These are phyloP conservation scores for Amazona ochrocephala DNA, from an alignment of 2,797 vertebrate species.

Conservation along the genomic window DNA sequence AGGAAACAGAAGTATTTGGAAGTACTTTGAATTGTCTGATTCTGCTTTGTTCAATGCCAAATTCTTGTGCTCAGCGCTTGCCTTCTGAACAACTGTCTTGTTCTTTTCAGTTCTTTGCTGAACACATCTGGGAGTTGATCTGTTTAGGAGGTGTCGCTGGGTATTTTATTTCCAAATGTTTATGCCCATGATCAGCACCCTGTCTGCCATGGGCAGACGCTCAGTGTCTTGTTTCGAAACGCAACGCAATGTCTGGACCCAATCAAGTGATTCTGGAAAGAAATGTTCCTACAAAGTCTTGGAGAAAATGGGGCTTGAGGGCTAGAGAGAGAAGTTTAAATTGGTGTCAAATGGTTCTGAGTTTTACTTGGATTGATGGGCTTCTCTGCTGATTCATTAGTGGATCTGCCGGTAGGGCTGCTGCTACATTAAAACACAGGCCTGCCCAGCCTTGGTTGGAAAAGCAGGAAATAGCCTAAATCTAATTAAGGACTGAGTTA, in stretches of 20 bases:
- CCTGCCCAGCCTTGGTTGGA: neutral
- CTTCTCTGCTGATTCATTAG: conserved; percentile 8
- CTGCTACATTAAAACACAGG: neutral
- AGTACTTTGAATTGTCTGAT: neutral
- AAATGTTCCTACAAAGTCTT: neutral
- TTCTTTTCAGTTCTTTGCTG: neutral
- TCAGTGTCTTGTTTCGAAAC: neutral
- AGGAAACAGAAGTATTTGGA: neutral
- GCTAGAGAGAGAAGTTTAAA: neutral
- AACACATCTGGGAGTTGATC: neutral
- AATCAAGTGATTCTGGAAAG: neutral
- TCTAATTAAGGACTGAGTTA: neutral
- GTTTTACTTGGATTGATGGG: neutral
- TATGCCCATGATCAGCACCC: neutral
- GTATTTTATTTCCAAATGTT: neutral
- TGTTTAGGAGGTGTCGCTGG: neutral
- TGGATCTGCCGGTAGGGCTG: neutral
- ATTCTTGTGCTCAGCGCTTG: neutral
- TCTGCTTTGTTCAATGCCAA: neutral
- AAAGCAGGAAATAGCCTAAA: neutral
- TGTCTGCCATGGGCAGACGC: neutral
- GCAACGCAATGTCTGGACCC: neutral
- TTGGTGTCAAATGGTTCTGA: neutral
- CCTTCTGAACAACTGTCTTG: neutral
- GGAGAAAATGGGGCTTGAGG: neutral